These are phyloP conservation scores for Drymodes brunneopygia DNA, from an alignment of 2,113 vertebrate genomes.

Conservation along the genomic window DNA sequence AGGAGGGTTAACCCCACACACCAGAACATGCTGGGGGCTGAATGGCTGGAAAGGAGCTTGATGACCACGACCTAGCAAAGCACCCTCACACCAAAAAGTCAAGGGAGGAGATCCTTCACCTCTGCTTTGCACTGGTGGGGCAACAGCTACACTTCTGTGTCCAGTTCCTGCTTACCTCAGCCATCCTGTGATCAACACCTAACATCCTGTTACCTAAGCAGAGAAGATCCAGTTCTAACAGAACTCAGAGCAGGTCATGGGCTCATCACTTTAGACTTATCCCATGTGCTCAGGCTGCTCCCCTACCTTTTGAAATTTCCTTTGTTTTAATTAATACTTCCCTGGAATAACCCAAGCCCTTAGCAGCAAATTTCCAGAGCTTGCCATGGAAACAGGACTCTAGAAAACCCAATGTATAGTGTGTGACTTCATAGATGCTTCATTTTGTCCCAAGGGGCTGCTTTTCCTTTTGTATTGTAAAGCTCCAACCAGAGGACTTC, in stretches of 20 bases:
- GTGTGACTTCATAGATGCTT: neutral
- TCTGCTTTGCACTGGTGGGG: neutral
- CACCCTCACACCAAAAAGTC: neutral
- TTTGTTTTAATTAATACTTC: neutral
- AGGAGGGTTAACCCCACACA: neutral
- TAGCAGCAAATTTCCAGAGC: neutral
- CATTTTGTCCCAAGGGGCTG: neutral
- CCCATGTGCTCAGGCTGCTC: neutral
- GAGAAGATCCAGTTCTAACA: neutral
- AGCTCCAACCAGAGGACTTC: neutral
- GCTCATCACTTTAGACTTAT: neutral
- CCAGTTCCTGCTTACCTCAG: neutral
- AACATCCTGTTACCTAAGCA: neutral
- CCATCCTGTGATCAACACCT: neutral
- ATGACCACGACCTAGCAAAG: neutral
- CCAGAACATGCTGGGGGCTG: neutral
- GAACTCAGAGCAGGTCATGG: neutral
- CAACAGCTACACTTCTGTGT: neutral
- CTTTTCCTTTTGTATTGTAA: neutral
- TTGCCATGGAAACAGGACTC: neutral
- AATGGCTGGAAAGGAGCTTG: neutral
- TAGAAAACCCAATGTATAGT: neutral
- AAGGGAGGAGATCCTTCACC: neutral
- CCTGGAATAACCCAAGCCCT: neutral
- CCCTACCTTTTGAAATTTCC: neutral